Evolutionary conservation across 1,140 invertebrate species (phyloP), one percentile per base, ranked within the genome.

Genomic region (Mylabris phalerata): DNA sequence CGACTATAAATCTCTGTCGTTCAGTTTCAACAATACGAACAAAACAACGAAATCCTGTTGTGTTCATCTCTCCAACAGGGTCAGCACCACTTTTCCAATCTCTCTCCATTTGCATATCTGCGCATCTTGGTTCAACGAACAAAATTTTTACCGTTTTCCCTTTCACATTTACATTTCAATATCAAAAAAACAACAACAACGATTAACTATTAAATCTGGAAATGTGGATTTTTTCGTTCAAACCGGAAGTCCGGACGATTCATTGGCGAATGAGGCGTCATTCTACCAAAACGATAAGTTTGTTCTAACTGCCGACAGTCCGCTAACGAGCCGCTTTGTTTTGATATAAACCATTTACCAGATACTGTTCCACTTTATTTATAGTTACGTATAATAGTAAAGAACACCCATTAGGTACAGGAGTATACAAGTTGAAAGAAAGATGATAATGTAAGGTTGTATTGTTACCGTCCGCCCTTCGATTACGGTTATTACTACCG

Each of bases 401-500:
- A 59, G 47, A 51, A 43, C 57, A 45, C 54, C 57, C 57, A 59
- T 59, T 59, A 59, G 50, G 50, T 49, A 43, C 57, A 59, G 41
- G 44, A 52, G 19, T 19, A 7, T 32, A 32, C 46, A 54, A 59
- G 40, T 54, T 54, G 58, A 56, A 32, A 44, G 54, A 61, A 55
- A 57, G 58, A 59, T 50, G 49, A 57, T 45, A 49, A 48, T 58
- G 32, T 56, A 62, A 62, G 60, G 60, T 43, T 50, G 7, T 32
- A 7, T 32, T 32, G 32, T 32, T 32, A 32, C 46, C 45, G 24
- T 40, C 52, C 49, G 39, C 48, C 48, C 38, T 51, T 50, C 57
- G 60, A 59, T 62, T 62, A 62, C 55, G 60, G 59, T 62, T 62
- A 62, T 51, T 56, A 62, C 56, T 56, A 56, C 51, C 58, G 56